Evolutionary conservation across 2,797 vertebrate genomes (phyloP).

Genomic region (Rhincodon typus): DNA sequence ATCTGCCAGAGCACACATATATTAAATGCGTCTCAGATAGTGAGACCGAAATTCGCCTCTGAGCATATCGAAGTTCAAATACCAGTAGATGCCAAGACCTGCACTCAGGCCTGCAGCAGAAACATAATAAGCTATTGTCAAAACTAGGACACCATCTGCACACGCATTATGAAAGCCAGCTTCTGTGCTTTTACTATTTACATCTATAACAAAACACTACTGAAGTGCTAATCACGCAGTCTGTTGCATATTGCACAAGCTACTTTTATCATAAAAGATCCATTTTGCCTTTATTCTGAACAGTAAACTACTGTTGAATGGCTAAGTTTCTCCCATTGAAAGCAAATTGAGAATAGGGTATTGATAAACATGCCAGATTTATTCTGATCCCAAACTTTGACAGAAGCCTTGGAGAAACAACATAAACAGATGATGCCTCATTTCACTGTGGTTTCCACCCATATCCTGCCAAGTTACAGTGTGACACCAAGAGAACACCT

Average conservation of each 20-base stretch:
- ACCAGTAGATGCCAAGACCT: constrained; percentile 1
- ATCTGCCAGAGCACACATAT: constrained; percentile 3
- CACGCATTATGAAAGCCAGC: not conserved
- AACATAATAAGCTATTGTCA: constrained; percentile 18
- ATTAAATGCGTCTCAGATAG: not conserved
- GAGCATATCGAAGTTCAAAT: constrained; percentile 19
- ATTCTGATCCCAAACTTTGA: not conserved
- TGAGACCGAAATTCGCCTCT: not conserved
- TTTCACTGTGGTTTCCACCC: not conserved
- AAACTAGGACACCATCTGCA: constrained; percentile 32
- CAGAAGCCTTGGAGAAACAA: not conserved
- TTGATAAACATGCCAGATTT: not conserved
- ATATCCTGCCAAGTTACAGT: not conserved
- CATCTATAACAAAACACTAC: not conserved
- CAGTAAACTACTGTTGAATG: not conserved
- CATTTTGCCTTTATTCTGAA: not conserved
- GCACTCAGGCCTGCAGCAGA: not conserved
- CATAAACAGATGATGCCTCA: not conserved
- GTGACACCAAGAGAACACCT: not conserved
- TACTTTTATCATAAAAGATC: not conserved
- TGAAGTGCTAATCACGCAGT: not conserved
- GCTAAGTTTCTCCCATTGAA: not conserved
- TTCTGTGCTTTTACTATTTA: constrained; percentile 15
- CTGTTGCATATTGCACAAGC: not conserved
- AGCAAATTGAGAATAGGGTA: not conserved